Conservation (phyloP, 2,797 vertebrate species). For the Pseudocheirus occidentalis region DNA sequence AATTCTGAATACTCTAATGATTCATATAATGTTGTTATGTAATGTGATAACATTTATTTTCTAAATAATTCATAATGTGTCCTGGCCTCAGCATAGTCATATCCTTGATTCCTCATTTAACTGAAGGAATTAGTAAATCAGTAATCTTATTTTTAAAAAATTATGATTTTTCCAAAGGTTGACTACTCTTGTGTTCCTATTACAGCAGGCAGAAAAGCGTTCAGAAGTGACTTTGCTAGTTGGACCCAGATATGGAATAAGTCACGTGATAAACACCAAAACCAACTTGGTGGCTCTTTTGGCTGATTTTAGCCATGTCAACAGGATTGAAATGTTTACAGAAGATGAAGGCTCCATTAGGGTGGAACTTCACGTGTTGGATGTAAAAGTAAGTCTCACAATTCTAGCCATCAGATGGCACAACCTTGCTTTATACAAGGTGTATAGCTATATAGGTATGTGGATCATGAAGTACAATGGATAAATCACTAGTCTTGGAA, state of each 20-base stretch:
- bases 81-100: neutral
- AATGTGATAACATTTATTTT: conserved; percentile 59
- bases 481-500: neutral
- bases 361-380: conserved; percentile 98
- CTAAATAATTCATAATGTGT: conserved; percentile 48
- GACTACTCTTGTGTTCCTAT: conserved; percentile 64
- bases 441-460: neutral
- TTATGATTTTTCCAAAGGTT: conserved; percentile 5
- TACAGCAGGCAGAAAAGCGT: conserved; percentile 96
- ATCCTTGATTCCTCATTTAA: conserved; percentile 14
- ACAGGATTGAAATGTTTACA: conserved; percentile 98
- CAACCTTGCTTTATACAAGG: neutral
- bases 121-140: conserved; percentile 36
- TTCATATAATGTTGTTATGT: conserved; percentile 13
- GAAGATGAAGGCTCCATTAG: conserved; percentile 94
- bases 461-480: neutral
- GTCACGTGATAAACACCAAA: conserved; percentile 99
- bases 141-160: conserved; percentile 21
- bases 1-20: conserved; percentile 20
- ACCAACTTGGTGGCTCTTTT: conserved; percentile 97
- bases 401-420: neutral
- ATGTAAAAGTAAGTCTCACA: conserved; percentile 91
- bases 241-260: conserved; percentile 97
- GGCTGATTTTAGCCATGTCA: conserved; percentile 98
- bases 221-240: conserved; percentile 97